Evolutionary conservation across 2,888 invertebrate species (phyloP), one percentile per base, ranked within the genome.

Genomic region (Patella depressa): DNA sequence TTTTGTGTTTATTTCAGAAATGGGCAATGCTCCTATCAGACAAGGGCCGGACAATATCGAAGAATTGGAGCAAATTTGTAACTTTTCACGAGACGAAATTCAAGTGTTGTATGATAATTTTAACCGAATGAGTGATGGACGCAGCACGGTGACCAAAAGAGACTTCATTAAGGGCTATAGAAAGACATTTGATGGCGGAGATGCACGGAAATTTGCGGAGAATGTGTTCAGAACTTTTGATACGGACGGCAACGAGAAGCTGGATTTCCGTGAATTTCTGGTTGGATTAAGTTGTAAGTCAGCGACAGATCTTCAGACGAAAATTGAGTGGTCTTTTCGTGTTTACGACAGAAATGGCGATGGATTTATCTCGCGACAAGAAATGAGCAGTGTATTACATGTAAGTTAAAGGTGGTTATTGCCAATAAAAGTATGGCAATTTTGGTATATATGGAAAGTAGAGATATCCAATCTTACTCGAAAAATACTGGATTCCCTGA

Each of bases 261-360:
- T 98, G 91, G 98, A 98, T 93, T 98, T 98, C 92, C 95, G 98
- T 89, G 98, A 98, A 86, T 98, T 98, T 92, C 93, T 98, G 71
- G 98, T 98, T 92, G 98, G 98, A 14, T 94, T 98, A 80, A 97
- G 97, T 89, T 97, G 98, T 81, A 98, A 98, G 72, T 97, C 98
- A n/a, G 94, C 98, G 85, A 98, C 98, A 75, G 97, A 97, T 92
- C 93, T 98, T 87, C 98, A 98, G 92, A 97, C 98, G 93, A 98
- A 98, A 91, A 94, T 98, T 75, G 96, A 97, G 93, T 98, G 98
- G 98, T 98, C 98, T 76, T 98, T 98, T 93, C 96, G 96, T 86
- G 98, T 98, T 98, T 98, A 98, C 93, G 98, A 98, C 92, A 94
- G 98, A 83, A 98, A 98, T 92, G 97, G 98, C 78, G 98, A 98